phyloP scores from a whole-genome alignment of 2,797 vertebrate species.

The Acipenser ruthenus region DNA sequence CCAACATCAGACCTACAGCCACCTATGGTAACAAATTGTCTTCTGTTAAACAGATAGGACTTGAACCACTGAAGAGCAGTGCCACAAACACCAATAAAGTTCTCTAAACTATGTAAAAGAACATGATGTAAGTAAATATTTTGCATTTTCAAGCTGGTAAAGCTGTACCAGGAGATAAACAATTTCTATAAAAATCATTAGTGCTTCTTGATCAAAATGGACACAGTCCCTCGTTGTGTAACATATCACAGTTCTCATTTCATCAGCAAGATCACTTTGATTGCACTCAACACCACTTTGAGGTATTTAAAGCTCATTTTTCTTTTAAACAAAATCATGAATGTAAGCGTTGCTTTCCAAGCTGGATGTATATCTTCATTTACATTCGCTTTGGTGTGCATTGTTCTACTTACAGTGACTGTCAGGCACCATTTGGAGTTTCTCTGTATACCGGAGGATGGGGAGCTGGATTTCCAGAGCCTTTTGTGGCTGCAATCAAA shows the following conservation, averaged over 20 bases:
- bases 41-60: too few relatives aligned
- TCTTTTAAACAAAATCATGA: background rate
- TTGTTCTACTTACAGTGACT: constrained; percentile 43
- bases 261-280: constrained; percentile 39
- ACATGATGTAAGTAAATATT: too few relatives aligned
- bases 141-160: too few relatives aligned
- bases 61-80: too few relatives aligned
- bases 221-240: constrained; percentile 30
- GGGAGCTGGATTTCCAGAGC: constrained; percentile 46
- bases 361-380: too few relatives aligned
- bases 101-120: too few relatives aligned
- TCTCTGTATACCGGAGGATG: constrained; percentile 42
- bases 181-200: constrained; percentile 31
- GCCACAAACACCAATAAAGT: too few relatives aligned
- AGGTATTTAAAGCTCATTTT: too few relatives aligned
- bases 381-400: background rate
- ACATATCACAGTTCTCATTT: constrained; percentile 26
- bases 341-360: background rate
- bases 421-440: constrained; percentile 47
- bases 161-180: too few relatives aligned
- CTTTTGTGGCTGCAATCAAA: constrained; percentile 51
- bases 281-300: constrained; percentile 25
- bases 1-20: too few relatives aligned
- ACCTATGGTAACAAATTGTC: too few relatives aligned
- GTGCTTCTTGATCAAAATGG: constrained; percentile 28